Conservation (phyloP, 2,113 vertebrate species). For the Glaucomys volans region DNA sequence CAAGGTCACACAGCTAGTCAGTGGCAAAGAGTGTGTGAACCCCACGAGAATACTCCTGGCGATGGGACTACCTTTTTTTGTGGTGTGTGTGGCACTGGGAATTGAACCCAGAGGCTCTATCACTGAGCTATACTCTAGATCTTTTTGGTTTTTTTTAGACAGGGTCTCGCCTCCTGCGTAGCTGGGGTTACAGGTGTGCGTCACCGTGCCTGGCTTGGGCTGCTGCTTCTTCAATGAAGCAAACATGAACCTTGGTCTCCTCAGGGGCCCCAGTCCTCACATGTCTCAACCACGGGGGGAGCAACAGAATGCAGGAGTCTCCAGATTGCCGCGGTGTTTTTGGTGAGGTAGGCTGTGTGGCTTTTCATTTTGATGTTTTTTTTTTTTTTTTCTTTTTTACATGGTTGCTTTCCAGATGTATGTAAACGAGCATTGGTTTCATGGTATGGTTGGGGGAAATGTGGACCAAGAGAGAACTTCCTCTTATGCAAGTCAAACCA, state of each 20-base stretch:
- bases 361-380: neutral
- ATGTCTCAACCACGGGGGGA: neutral
- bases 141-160: no score
- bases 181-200: no score
- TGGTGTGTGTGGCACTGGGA: neutral
- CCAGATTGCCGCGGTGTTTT: neutral
- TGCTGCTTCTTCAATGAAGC: neutral
- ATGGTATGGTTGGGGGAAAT: no score
- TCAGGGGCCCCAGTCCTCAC: neutral
- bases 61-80: no score
- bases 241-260: neutral
- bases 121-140: neutral
- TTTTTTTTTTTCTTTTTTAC: neutral
- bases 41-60: neutral
- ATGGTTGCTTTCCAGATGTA: neutral
- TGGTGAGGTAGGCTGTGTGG: neutral
- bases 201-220: neutral
- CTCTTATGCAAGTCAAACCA: neutral
- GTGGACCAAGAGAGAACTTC: neutral
- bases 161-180: no score
- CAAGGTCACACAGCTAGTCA: neutral
- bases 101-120: neutral
- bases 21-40: neutral
- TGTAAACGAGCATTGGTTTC: constrained; percentile 7
- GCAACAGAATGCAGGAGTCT: neutral